These are phyloP conservation scores for Eumaeus atala DNA, from an alignment of 1,140 invertebrate species.

Conservation along the genomic window DNA sequence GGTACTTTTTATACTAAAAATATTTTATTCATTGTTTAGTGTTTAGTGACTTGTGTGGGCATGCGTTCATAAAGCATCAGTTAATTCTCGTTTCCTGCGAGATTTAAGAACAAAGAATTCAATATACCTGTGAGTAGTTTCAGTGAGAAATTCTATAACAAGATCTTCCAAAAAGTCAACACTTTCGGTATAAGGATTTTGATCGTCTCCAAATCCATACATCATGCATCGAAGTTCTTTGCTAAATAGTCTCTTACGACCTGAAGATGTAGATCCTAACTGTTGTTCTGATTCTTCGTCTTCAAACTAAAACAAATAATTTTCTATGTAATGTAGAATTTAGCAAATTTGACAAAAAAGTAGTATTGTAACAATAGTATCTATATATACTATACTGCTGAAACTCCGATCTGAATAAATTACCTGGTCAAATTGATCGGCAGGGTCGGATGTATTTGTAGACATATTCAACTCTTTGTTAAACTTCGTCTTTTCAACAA, in stretches of 20 bases:
- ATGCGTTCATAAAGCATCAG: no score
- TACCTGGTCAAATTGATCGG: conserved; percentile 62
- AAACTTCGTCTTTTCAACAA: no score
- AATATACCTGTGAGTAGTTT: conserved; percentile 90
- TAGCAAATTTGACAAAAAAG: not conserved
- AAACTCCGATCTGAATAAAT: no score
- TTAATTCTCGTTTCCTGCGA: no score
- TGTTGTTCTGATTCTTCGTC: conserved; percentile 62
- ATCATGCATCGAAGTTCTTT: conserved; percentile 98
- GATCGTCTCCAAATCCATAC: conserved; percentile 99
- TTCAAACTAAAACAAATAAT: conserved; percentile 40
- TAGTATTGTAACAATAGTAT: not conserved
- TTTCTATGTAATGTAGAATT: not conserved
- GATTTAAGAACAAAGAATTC: no score
- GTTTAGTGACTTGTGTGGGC: no score
- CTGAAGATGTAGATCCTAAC: conserved; percentile 76
- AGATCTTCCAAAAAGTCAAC: conserved; percentile 98
- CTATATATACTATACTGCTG: not conserved
- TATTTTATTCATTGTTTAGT: no score
- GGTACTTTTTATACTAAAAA: no score
- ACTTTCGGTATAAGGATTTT: conserved; percentile 99
- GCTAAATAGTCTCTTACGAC: conserved; percentile 88
- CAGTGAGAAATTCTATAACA: conserved; percentile 98
- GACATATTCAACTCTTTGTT: conserved; percentile 36
- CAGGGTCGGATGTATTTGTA: conserved; percentile 40